phyloP scores from a whole-genome alignment of 2,888 invertebrate genomes.

The Drosophila villosipedis region DNA sequence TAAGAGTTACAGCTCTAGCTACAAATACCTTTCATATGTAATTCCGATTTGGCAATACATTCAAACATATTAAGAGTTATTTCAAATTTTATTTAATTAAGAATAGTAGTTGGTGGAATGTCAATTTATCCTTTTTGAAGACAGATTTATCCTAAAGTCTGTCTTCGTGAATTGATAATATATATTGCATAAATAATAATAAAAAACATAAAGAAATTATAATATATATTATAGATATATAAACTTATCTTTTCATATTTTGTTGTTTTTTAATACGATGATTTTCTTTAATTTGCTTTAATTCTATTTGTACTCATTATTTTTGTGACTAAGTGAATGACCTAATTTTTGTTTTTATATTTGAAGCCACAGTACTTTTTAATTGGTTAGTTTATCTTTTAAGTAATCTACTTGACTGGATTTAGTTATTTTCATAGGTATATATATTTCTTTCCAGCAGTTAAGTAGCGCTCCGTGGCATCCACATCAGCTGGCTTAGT shows the following conservation, averaged over 20 bases:
- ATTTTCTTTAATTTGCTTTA: background rate
- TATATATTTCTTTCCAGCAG: background rate
- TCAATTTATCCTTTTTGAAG: background rate
- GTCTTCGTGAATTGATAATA: background rate
- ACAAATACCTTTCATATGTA: fast-evolving
- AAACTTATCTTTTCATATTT: background rate
- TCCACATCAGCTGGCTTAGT: conserved; percentile 59
- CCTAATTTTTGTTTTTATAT: background rate
- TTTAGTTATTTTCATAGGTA: background rate
- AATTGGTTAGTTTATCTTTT: conserved; percentile 18
- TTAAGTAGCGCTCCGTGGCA: conserved; percentile 17
- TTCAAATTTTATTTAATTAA: background rate
- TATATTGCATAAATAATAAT: background rate
- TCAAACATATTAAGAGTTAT: background rate
- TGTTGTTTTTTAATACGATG: background rate
- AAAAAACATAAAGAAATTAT: background rate
- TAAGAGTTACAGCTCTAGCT: background rate
- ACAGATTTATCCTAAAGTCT: background rate
- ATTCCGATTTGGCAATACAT: background rate
- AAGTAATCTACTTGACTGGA: conserved; percentile 13
- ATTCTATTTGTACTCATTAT: background rate
- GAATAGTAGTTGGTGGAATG: background rate
- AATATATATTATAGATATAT: background rate
- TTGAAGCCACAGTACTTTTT: background rate
- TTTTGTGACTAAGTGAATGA: background rate